Conservation (phyloP, 2,888 invertebrate genomes). For the Protula sp. region DNA sequence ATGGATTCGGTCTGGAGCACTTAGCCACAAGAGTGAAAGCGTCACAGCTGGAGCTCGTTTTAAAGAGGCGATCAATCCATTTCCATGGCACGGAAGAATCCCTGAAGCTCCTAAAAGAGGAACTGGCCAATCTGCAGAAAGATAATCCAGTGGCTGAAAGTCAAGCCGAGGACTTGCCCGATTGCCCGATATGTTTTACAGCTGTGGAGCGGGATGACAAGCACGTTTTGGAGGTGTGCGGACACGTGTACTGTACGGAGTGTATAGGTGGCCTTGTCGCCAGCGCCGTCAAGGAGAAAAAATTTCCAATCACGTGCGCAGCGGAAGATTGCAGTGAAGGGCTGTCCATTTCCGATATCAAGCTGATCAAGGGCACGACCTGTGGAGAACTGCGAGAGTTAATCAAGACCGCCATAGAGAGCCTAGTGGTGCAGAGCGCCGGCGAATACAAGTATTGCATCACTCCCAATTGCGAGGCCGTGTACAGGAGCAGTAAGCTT, state of each 20-base stretch:
- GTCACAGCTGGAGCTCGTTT: constrained; percentile 2
- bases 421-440: constrained; percentile 26
- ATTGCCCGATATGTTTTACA: constrained; percentile 40
- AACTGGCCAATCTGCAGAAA: not conserved
- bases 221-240: constrained; percentile 38
- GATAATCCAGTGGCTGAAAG: not conserved
- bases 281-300: constrained; percentile 23
- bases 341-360: constrained; percentile 21
- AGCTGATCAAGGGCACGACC: constrained; percentile 18
- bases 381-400: constrained; percentile 19
- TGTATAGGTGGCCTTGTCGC: constrained; percentile 28
- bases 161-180: constrained; percentile 9
- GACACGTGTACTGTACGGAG: constrained; percentile 39
- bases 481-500: constrained; percentile 30
- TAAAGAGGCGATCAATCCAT: not conserved
- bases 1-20: constrained; percentile 5
- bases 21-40: not conserved
- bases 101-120: constrained; percentile 2
- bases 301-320: constrained; percentile 35
- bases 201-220: constrained; percentile 30
- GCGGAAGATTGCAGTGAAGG: constrained; percentile 28
- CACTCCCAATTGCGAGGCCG: constrained; percentile 38
- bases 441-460: constrained; percentile 31
- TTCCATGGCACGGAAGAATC: constrained; percentile 5
- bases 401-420: constrained; percentile 24